Base-by-base conservation (phyloP, 1,140 invertebrate species). In the Ephestia elutella region DNA sequence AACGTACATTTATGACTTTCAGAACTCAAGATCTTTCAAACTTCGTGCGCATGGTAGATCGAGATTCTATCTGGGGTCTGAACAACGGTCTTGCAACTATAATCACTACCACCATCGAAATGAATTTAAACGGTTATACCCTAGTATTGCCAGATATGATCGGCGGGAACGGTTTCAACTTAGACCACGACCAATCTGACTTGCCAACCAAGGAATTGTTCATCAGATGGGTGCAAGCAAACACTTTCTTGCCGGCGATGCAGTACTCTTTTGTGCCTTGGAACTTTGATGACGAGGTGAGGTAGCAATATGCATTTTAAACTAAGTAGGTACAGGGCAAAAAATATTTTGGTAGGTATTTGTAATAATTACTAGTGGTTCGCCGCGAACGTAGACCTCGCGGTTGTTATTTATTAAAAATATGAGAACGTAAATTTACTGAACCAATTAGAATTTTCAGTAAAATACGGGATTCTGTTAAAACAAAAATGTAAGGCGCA, bases 81-180 rank as follows among this genome's bases (percentile, higher is more conserved):
- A 91, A 94, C 62, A 96, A 96, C 80, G 96, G 96, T 9, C 71
- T 95, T 0, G 75, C 91, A 0, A 95, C 95, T 0, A 73, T 98
- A 7, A 92, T 98, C 48, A 95, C 96, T 0, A 94, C 95, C 0
- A 86, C 95, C 0, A 75, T 98, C 13, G 93, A 94, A 66, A 93
- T 96, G 91, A 96, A 96, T 71, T 78, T 97, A 20, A 92, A 94
- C 66, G 96, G 97, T 2, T 98, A 98, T 83, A 91, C 93, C 0
- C 93, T 95, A 70, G 93, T 98, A 0, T 86, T 98, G 0, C 96
- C 96, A 0, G 97, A 98, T 78, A 97, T 98, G 95, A 94, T 99
- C 66, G 97, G 97, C 2, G 97, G 97, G 3, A 97, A 97, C 80
- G 95, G 93, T 0, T 96, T 94, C 71, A 82, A 90, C 11, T 57